Evolutionary conservation across 2,113 vertebrate species (phyloP).

Genomic region (Pangasianodon gigas): DNA sequence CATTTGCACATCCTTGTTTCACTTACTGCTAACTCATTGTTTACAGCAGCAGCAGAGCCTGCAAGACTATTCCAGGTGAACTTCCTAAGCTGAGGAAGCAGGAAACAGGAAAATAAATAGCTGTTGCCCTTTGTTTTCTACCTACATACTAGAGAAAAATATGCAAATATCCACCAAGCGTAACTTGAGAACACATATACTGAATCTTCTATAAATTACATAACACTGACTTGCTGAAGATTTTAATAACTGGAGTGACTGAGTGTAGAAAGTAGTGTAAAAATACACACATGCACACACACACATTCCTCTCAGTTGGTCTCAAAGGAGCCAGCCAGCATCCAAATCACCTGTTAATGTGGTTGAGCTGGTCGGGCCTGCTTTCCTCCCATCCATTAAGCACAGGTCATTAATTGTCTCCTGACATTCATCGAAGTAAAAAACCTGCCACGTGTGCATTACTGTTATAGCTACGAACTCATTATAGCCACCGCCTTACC

Average conservation of each 20-base stretch:
- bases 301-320: neutral
- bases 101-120: conserved; percentile 59
- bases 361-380: conserved; percentile 58
- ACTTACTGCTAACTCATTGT: neutral
- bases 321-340: neutral
- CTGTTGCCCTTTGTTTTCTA: conserved; percentile 49
- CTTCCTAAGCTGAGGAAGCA: conserved; percentile 57
- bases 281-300: neutral
- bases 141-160: conserved; percentile 42
- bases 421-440: neutral
- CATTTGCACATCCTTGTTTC: neutral
- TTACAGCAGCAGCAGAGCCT: conserved; percentile 1
- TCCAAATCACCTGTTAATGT: conserved; percentile 37
- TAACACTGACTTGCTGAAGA: neutral
- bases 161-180: conserved; percentile 24
- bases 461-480: neutral
- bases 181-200: neutral
- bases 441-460: neutral
- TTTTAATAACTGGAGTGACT: neutral
- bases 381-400: conserved; percentile 45
- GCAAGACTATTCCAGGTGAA: conserved; percentile 55
- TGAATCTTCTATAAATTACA: neutral
- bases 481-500: neutral
- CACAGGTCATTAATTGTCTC: neutral
- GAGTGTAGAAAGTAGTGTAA: neutral